Conservation (phyloP, 1,140 invertebrate species). For the Helicoverpa armigera region DNA sequence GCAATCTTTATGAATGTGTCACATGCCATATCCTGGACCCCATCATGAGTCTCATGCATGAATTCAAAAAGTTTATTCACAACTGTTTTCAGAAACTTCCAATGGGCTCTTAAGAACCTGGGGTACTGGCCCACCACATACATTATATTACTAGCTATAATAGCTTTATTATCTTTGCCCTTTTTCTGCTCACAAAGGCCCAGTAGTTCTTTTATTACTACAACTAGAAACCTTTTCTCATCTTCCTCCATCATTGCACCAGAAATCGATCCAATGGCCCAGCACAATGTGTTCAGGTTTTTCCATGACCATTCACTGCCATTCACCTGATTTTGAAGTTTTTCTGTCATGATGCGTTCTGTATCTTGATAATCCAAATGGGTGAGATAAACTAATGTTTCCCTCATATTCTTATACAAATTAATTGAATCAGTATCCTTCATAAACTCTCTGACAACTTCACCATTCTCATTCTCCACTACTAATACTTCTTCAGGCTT, state of each 20-base stretch:
- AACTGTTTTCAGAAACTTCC: conserved; percentile 99
- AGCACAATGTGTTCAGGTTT: conserved; percentile 99
- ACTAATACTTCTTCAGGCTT: conserved; percentile 99
- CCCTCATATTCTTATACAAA: conserved; percentile 99
- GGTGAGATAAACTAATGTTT: conserved; percentile 99
- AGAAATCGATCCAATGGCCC: conserved; percentile 99
- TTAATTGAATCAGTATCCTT: conserved; percentile 99
- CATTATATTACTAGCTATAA: conserved; percentile 99
- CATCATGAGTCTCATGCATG: conserved; percentile 99
- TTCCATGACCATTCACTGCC: conserved; percentile 99
- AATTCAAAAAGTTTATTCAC: conserved; percentile 99
- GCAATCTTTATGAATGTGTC: conserved; percentile 99
- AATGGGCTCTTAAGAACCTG: conserved; percentile 99
- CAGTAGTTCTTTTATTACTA: conserved; percentile 99
- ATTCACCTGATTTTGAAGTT: conserved; percentile 99
- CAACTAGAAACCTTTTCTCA: conserved; percentile 99
- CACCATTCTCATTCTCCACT: conserved; percentile 99
- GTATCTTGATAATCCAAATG: conserved; percentile 99
- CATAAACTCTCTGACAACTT: conserved; percentile 99
- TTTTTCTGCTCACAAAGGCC: conserved; percentile 99
- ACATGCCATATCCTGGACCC: conserved; percentile 99
- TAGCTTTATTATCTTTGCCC: conserved; percentile 99
- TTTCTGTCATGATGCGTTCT: conserved; percentile 99
- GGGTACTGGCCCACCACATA: conserved; percentile 99
- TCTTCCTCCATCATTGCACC: conserved; percentile 99